A percentile compares a stretch with the other conserved stretches of the same genome.
These are phyloP conservation scores for Lordiphosa mommai DNA, from an alignment of 1,140 invertebrate species.

Conservation along the genomic window DNA sequence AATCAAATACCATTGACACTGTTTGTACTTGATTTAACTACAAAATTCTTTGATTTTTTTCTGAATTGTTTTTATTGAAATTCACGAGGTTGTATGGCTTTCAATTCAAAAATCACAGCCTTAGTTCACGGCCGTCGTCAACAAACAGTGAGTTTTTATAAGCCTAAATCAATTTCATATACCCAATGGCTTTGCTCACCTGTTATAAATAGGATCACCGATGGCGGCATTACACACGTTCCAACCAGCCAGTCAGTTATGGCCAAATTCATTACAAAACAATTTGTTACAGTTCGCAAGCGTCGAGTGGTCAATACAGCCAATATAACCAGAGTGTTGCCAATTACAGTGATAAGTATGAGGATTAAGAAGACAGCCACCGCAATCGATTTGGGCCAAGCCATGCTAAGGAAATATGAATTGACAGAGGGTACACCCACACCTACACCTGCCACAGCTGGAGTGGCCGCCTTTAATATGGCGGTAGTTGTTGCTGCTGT, in stretches of 20 bases:
- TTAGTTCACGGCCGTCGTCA: too few species aligned
- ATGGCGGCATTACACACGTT: slow-evolving; percentile 96
- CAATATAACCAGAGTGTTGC: slow-evolving; percentile 94
- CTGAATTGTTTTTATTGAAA: too few species aligned
- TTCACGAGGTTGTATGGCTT: too few species aligned
- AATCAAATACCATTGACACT: too few species aligned
- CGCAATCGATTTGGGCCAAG: slow-evolving; percentile 63
- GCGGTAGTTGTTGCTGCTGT: slow-evolving; percentile 3
- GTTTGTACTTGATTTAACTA: too few species aligned
- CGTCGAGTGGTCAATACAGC: slow-evolving; percentile 94
- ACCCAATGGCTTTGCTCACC: too few species aligned
- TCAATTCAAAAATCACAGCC: too few species aligned
- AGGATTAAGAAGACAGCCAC: slow-evolving; percentile 81
- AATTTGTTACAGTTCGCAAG: slow-evolving; percentile 95
- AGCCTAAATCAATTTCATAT: too few species aligned
- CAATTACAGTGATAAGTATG: slow-evolving; percentile 85
- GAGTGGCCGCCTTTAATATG: neutral
- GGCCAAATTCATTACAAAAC: slow-evolving; percentile 95
- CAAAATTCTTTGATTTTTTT: too few species aligned
- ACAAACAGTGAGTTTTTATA: too few species aligned
- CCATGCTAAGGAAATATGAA: slow-evolving; percentile 51
- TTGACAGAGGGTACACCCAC: slow-evolving; percentile 45
- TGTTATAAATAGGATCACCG: slow-evolving; percentile 85
- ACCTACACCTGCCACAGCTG: neutral
- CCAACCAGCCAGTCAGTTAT: slow-evolving; percentile 95